Percentiles rank a stretch among this genome's conserved stretches.
Evolutionary conservation across 2,113 vertebrate species (phyloP).

Genomic region (Podocnemis expansa): DNA sequence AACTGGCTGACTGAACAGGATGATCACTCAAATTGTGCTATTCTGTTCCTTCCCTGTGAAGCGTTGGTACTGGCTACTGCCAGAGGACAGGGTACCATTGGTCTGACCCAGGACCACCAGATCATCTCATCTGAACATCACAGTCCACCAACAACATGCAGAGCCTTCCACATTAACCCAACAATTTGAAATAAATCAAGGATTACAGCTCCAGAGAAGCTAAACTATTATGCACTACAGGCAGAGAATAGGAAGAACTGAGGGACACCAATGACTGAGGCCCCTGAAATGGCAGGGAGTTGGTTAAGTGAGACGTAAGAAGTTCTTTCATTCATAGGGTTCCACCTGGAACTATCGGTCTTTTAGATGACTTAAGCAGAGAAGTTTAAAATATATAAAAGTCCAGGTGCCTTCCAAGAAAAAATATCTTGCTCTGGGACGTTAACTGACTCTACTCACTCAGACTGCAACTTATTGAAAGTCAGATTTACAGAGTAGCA

Average conservation of each 20-base stretch:
- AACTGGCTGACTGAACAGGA: neutral
- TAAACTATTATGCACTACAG: neutral
- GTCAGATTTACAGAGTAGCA: accelerated
- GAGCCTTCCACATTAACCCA: neutral
- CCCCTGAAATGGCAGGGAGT: neutral
- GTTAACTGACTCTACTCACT: neutral
- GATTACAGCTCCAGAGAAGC: neutral
- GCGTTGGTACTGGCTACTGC: neutral
- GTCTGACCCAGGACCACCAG: neutral
- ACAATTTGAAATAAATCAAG: neutral
- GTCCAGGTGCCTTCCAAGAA: neutral
- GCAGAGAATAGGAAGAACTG: neutral
- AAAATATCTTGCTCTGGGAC: accelerated
- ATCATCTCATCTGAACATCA: neutral
- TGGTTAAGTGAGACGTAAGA: neutral
- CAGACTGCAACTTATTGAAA: accelerated
- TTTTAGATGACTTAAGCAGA: accelerated
- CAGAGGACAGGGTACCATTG: neutral
- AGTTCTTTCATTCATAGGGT: neutral
- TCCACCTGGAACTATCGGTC: neutral
- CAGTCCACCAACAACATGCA: neutral
- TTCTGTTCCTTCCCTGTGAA: neutral
- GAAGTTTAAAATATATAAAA: neutral
- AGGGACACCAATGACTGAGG: neutral
- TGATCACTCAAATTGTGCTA: neutral